Conservation (phyloP, 2,113 vertebrate species). For the Aleadryas rufinucha region DNA sequence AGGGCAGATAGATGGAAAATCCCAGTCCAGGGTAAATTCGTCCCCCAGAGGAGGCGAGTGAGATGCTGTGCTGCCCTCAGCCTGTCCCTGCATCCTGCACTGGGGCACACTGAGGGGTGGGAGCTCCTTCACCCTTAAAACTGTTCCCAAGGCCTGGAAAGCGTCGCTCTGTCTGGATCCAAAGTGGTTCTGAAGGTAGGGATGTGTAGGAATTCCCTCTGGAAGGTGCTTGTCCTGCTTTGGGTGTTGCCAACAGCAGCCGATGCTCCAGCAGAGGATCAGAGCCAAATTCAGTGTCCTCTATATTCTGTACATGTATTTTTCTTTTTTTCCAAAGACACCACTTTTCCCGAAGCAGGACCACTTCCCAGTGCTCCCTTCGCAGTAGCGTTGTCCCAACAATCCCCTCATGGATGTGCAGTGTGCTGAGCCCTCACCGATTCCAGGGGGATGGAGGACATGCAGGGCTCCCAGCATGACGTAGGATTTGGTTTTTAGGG, state of each 20-base stretch:
- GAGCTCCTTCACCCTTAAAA: background rate
- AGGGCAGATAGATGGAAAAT: background rate
- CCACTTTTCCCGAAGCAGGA: background rate
- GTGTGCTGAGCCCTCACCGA: background rate
- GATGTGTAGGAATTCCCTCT: background rate
- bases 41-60: accelerated
- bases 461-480: accelerated
- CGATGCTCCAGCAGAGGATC: background rate
- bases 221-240: background rate
- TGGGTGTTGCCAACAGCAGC: background rate
- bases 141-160: background rate
- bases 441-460: background rate
- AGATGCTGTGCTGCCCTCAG: background rate
- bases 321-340: background rate
- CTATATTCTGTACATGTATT: accelerated
- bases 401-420: background rate
- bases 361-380: background rate
- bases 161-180: accelerated
- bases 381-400: background rate
- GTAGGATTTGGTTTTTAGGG: background rate
- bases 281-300: background rate
- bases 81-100: background rate
- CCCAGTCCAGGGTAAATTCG: background rate
- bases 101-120: background rate
- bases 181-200: accelerated